Conservation (phyloP, 2,888 invertebrate species). For the Lasioglossum oenotherae region DNA sequence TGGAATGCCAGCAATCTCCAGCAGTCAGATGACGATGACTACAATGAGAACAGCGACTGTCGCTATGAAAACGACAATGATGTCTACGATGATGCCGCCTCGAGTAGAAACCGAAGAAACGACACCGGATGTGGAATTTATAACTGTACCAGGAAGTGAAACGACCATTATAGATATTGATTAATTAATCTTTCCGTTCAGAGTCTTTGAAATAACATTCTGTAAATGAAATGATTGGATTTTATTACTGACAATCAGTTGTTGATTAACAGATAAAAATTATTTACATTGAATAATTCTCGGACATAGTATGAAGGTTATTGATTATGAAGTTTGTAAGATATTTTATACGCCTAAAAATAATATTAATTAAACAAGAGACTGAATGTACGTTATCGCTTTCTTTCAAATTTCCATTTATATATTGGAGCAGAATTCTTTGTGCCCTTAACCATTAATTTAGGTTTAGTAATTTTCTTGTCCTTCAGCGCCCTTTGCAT, state of each 20-base stretch:
- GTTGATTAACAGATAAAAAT: background rate
- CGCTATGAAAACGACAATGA: slow-evolving; percentile 13
- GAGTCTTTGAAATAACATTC: background rate
- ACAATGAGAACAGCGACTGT: slow-evolving; percentile 3
- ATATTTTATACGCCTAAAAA: background rate
- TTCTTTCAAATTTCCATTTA: slow-evolving; percentile 92
- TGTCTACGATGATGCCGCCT: background rate
- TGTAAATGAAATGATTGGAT: background rate
- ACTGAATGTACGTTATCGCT: slow-evolving; percentile 86
- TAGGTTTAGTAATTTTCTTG: slow-evolving; percentile 88
- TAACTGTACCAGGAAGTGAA: slow-evolving; percentile 28
- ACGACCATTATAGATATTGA: slow-evolving; percentile 28
- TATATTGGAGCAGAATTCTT: slow-evolving; percentile 90
- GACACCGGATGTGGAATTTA: slow-evolving; percentile 37
- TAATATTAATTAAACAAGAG: slow-evolving; percentile 23
- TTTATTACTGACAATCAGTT: background rate
- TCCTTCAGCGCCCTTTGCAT: slow-evolving; percentile 89
- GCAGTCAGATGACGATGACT: slow-evolving; percentile 9
- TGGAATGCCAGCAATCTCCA: slow-evolving; percentile 9
- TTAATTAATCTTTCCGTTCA: slow-evolving; percentile 1
- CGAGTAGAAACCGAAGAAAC: slow-evolving; percentile 34
- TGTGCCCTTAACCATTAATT: slow-evolving; percentile 87
- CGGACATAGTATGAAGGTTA: background rate
- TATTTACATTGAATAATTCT: background rate
- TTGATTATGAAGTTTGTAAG: background rate